Percentiles rank a stretch among this genome's conserved stretches.
Evolutionary conservation across 2,113 vertebrate genomes (phyloP).

Genomic region (Phrynocephalus versicolor): DNA sequence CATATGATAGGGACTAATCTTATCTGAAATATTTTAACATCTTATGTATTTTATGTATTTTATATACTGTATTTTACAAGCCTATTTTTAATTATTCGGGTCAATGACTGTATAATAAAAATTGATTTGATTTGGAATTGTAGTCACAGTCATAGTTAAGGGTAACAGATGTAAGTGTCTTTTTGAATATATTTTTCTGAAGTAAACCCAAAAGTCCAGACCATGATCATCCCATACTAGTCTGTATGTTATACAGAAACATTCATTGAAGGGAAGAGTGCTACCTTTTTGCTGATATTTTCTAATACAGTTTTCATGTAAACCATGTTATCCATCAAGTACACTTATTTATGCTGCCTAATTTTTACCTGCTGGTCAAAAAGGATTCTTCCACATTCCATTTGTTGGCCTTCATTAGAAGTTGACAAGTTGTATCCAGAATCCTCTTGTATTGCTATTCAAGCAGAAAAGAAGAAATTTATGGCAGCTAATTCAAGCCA

Average conservation of each 20-base stretch:
- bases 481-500: too few species aligned
- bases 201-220: neutral
- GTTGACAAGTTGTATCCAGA: neutral
- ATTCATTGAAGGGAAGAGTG: neutral
- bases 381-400: neutral
- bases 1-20: too few species aligned
- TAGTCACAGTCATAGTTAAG: neutral
- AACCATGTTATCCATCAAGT: neutral
- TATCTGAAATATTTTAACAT: too few species aligned
- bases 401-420: neutral
- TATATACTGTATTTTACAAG: too few species aligned
- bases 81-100: too few species aligned
- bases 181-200: neutral
- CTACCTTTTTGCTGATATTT: neutral
- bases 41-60: too few species aligned
- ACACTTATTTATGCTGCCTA: neutral
- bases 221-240: neutral
- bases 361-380: conserved; percentile 28
- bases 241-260: neutral
- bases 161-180: neutral
- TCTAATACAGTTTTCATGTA: neutral
- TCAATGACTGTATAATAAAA: too few species aligned
- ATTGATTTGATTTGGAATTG: neutral
- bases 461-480: neutral
- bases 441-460: too few species aligned